phyloP scores from a whole-genome alignment of 2,797 vertebrate genomes.

The Corythornis leucogaster region DNA sequence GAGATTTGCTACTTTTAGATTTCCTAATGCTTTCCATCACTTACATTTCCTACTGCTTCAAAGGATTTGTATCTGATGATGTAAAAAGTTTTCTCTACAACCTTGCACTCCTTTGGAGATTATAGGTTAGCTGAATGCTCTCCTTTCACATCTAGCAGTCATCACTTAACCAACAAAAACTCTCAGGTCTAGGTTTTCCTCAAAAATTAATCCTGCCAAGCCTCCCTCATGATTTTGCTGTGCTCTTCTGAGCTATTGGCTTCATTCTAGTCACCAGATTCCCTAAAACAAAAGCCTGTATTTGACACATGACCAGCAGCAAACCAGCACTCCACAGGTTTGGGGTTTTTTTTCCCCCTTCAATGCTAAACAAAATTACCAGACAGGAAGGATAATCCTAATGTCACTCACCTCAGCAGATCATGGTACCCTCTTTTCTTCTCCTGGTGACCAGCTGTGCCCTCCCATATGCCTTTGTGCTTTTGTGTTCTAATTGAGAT shows the following conservation, averaged over 20 bases:
- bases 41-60: not conserved
- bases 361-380: not conserved
- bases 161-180: not conserved
- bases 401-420: rapidly evolving
- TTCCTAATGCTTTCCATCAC: not conserved
- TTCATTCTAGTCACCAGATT: not conserved
- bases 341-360: no score
- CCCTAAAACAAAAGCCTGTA: not conserved
- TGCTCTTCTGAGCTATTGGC: not conserved
- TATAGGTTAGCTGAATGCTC: not conserved
- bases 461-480: not conserved
- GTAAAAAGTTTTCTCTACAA: not conserved
- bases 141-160: not conserved
- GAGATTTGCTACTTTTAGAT: not conserved
- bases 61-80: not conserved
- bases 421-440: not conserved
- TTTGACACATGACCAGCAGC: not conserved
- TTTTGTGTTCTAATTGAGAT: not conserved
- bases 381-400: conserved; percentile 29
- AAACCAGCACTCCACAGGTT: not conserved
- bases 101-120: not conserved
- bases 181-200: not conserved
- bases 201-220: not conserved
- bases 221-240: not conserved
- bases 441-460: not conserved